A percentile compares a stretch with the other conserved stretches of the same genome.
Conservation (phyloP, 2,113 vertebrate species). For the Osmerus eperlanus region DNA sequence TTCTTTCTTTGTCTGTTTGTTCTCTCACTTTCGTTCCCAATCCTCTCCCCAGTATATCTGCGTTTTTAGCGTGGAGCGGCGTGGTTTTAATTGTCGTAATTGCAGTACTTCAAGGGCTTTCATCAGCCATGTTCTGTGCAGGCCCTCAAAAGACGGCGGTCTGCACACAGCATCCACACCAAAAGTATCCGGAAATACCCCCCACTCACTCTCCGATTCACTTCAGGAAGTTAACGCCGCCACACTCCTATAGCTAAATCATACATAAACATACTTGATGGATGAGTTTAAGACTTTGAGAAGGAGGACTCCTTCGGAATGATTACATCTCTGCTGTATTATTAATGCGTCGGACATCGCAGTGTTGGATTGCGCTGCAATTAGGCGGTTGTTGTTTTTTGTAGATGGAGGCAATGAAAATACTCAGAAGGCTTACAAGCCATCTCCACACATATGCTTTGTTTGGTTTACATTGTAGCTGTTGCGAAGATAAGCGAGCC, state of each 20-base stretch:
- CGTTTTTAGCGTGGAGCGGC: slow-evolving; percentile 33
- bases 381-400: slow-evolving; percentile 63
- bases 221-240: slow-evolving; percentile 46
- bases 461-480: slow-evolving; percentile 64
- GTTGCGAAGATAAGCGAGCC: slow-evolving; percentile 67
- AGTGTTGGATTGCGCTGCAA: slow-evolving; percentile 48
- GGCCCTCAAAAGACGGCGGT: background rate
- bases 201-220: slow-evolving; percentile 39
- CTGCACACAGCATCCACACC: slow-evolving; percentile 21
- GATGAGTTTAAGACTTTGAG: slow-evolving; percentile 40
- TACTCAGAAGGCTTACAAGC: slow-evolving; percentile 51
- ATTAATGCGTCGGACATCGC: slow-evolving; percentile 55
- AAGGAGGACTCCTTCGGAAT: slow-evolving; percentile 44
- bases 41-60: background rate
- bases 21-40: background rate
- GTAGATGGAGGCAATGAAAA: slow-evolving; percentile 44
- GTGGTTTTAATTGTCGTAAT: slow-evolving; percentile 61
- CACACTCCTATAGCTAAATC: background rate
- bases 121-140: background rate
- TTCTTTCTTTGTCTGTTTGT: background rate
- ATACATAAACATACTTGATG: slow-evolving; percentile 47
- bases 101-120: slow-evolving; percentile 48
- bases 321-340: slow-evolving; percentile 55
- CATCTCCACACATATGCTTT: slow-evolving; percentile 40
- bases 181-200: background rate